Evolutionary conservation across 2,113 vertebrate genomes (phyloP), one percentile per base, ranked within the genome.

Genomic region (Erinaceus europaeus): DNA sequence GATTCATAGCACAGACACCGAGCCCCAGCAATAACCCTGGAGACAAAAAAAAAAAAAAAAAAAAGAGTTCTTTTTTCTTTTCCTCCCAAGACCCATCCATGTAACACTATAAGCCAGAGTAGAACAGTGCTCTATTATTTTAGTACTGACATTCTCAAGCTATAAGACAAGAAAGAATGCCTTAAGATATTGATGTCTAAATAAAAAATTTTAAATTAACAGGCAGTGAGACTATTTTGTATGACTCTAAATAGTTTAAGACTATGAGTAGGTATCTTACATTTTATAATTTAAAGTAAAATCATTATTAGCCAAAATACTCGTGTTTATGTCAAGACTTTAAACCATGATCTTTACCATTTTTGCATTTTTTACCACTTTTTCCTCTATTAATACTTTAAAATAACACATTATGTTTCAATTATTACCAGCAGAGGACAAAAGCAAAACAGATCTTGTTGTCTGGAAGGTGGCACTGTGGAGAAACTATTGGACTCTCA

Each of bases 221-320:
- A 92, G 36, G 25, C 53, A 89, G 48, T 57, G n/a, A 84, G 15
- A 40, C 29, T 80, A 18, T 34, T 48, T 62, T 73, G 75, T 32
- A 62, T 68, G 34, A 90, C 11, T 72, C 32, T 55, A 83, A 14
- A 25, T 4, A 65, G 50, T 46, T 32, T 90, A 86, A 81, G 29
- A 65, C 40, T 83, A 21, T 76, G 77, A 65, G 44, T 87, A 77
- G 71, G 52, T 59, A 12, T 64, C 64, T 53, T 83, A 9, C 8
- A 86, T 59, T 91, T 93, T 40, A 86, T 7, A 92, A 27, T 75
- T 78, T 71, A 91, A 91, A 81, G 55, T 67, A 53, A 77, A 80
- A 61, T 46, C n/a, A 20, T 65, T 77, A 89, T 50, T 69, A 88
- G 78, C 44, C 85, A 48, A 89, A 82, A 92, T 89, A 40, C 27